Conservation (phyloP, 2,888 invertebrate species). For the Proisotoma minuta region DNA sequence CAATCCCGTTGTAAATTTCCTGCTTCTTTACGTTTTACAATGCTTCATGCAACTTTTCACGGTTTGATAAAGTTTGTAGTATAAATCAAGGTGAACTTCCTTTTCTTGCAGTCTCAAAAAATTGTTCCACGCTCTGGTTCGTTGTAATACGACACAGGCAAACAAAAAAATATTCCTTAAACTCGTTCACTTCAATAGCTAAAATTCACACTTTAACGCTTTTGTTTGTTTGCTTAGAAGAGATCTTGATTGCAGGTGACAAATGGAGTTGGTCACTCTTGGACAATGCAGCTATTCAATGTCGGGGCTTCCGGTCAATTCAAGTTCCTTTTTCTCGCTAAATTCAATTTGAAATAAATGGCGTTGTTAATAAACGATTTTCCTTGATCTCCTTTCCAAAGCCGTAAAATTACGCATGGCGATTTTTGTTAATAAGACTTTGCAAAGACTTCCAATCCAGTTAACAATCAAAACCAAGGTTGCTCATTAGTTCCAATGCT, state of each 20-base stretch:
- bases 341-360: not conserved
- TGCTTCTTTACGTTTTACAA: not conserved
- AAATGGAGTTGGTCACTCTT: too few species aligned
- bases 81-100: not conserved
- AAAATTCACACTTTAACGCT: too few species aligned
- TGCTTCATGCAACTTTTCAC: not conserved
- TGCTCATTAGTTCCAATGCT: too few species aligned
- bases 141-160: constrained; percentile 6
- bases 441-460: too few species aligned
- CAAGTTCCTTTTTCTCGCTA: not conserved
- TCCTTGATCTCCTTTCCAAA: constrained; percentile 5
- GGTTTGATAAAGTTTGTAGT: not conserved
- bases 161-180: too few species aligned
- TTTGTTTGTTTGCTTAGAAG: too few species aligned
- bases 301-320: not conserved
- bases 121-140: constrained; percentile 13
- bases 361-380: not conserved
- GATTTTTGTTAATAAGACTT: too few species aligned
- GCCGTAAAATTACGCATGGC: not conserved
- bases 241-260: too few species aligned
- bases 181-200: too few species aligned
- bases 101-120: not conserved
- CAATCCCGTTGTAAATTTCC: constrained; percentile 13
- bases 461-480: too few species aligned
- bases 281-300: too few species aligned